Evolutionary conservation across 2,888 invertebrate species (phyloP).

Genomic region (Melipona bicolor): DNA sequence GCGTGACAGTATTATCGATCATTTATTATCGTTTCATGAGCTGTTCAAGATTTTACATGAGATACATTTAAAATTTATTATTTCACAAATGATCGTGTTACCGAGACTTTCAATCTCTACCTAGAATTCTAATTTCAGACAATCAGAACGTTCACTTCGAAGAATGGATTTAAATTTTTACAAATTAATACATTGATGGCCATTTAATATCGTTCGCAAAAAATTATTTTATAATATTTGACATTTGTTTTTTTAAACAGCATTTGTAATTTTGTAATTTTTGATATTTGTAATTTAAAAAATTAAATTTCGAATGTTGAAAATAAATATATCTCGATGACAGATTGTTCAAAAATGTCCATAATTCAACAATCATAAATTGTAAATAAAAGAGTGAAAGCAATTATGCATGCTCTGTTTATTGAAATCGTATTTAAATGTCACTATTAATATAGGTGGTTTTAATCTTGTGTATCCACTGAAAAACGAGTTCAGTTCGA

Average conservation of each 20-base stretch:
- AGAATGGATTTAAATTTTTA: background rate
- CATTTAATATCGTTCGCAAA: background rate
- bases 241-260: background rate
- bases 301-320: background rate
- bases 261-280: background rate
- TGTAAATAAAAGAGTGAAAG: background rate
- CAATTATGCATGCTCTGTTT: slow-evolving; percentile 18
- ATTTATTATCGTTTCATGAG: slow-evolving; percentile 49
- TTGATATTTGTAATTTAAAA: no score
- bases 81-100: slow-evolving; percentile 44
- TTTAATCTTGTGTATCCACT: slow-evolving; percentile 5
- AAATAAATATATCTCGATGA: background rate
- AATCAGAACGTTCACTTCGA: background rate
- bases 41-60: slow-evolving; percentile 42
- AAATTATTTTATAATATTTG: background rate
- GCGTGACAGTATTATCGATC: slow-evolving; percentile 58
- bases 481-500: background rate
- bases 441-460: background rate
- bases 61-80: slow-evolving; percentile 57
- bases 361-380: background rate
- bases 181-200: background rate
- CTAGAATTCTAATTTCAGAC: slow-evolving; percentile 28
- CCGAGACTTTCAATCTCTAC: slow-evolving; percentile 3
- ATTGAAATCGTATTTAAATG: slow-evolving; percentile 32
- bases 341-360: background rate